These are phyloP conservation scores for Balearica regulorum DNA, from an alignment of 2,797 vertebrate genomes.

Conservation along the genomic window DNA sequence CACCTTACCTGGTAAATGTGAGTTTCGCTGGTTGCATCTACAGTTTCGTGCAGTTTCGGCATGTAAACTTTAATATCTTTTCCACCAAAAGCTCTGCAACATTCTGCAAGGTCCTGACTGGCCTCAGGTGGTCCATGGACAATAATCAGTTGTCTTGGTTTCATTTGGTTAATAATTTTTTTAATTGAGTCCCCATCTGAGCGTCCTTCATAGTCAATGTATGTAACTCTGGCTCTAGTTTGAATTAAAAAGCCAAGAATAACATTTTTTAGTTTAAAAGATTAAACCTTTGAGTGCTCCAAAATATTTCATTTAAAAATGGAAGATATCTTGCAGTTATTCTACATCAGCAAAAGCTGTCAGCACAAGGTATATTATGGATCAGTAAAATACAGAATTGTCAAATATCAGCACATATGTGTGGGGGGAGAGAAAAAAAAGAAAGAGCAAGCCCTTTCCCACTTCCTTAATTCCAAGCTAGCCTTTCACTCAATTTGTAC, in stretches of 20 bases:
- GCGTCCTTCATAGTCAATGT: slow-evolving; percentile 98
- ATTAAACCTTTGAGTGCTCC: neutral
- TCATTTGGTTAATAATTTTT: slow-evolving; percentile 99
- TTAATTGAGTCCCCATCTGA: slow-evolving; percentile 99
- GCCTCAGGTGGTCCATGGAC: slow-evolving; percentile 93
- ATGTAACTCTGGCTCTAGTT: slow-evolving; percentile 89
- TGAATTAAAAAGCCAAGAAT: neutral
- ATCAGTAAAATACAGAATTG: neutral
- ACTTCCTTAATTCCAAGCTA: neutral
- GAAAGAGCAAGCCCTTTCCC: neutral
- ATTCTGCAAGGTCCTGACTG: slow-evolving; percentile 93
- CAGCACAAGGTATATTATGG: neutral
- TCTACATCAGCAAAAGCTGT: neutral
- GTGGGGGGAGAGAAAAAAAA: too few relatives aligned
- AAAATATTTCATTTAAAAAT: neutral
- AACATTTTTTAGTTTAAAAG: neutral
- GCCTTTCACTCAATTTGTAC: neutral
- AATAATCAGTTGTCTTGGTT: slow-evolving; percentile 92
- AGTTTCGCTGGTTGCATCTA: slow-evolving; percentile 97
- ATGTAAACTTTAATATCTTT: slow-evolving; percentile 98
- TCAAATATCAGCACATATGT: neutral
- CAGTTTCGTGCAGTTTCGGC: slow-evolving; percentile 94
- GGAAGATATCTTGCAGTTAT: neutral
- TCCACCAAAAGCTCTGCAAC: slow-evolving; percentile 93
- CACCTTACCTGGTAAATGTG: slow-evolving; percentile 94